These are phyloP conservation scores for Gallinago solitaria DNA, from an alignment of 2,797 vertebrate species.

Conservation along the genomic window DNA sequence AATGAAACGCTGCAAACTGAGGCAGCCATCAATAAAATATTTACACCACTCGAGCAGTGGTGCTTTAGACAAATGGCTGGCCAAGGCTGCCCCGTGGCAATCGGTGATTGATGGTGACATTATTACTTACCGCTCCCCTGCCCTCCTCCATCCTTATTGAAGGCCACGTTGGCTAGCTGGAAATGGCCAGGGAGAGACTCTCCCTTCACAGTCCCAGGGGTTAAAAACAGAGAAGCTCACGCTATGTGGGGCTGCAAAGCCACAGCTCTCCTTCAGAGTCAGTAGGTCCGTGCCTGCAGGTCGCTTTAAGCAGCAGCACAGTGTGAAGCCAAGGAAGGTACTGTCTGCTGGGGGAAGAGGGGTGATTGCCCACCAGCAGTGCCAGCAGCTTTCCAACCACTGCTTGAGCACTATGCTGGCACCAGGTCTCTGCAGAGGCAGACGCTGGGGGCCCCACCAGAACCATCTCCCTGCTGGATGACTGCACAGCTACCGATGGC, in stretches of 20 bases:
- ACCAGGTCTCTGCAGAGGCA: not conserved
- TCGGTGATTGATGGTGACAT: not conserved
- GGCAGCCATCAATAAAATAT: not conserved
- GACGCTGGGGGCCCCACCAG: not conserved
- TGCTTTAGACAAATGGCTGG: rapidly evolving
- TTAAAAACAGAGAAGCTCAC: not conserved
- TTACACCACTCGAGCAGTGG: rapidly evolving
- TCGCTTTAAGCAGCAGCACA: not conserved
- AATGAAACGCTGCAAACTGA: not conserved
- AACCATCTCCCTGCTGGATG: not conserved
- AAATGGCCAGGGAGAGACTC: not conserved
- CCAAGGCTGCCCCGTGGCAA: not conserved
- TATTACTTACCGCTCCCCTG: not conserved
- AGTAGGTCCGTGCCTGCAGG: rapidly evolving
- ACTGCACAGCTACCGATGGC: not conserved
- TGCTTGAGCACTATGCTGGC: not conserved
- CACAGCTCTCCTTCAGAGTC: not conserved
- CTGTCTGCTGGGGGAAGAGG: not conserved
- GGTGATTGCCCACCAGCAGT: rapidly evolving
- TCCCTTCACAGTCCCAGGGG: not conserved
- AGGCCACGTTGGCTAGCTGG: not conserved
- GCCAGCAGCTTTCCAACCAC: not conserved
- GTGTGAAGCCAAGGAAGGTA: rapidly evolving
- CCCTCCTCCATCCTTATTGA: not conserved
- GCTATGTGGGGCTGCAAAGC: rapidly evolving